Evolutionary conservation across 2,888 invertebrate species (phyloP).

Genomic region (Cataglyphis altisquamis): DNA sequence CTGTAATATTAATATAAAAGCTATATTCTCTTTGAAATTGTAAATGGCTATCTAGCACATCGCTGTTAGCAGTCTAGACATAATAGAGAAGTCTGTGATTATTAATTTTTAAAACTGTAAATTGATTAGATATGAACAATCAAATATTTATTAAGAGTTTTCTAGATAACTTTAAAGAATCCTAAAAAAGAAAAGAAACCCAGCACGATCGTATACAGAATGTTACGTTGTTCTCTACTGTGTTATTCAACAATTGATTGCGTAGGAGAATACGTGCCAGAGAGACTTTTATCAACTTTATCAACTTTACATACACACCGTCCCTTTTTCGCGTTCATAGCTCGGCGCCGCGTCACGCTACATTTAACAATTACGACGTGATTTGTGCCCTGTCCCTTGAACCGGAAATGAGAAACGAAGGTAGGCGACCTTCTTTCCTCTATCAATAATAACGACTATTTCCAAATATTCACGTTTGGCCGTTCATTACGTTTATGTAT

Average conservation of each 20-base stretch:
- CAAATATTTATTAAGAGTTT: not conserved
- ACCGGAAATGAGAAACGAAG: constrained; percentile 81
- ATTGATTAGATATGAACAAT: not conserved
- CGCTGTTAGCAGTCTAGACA: too few species aligned
- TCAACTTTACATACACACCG: constrained; percentile 72
- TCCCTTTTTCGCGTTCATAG: constrained; percentile 67
- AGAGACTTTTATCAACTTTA: constrained; percentile 75
- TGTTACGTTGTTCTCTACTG: not conserved
- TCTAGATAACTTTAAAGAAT: not conserved
- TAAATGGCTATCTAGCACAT: too few species aligned
- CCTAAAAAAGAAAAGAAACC: not conserved
- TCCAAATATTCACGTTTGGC: constrained; percentile 62
- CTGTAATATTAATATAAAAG: too few species aligned
- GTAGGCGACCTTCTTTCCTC: constrained; percentile 74
- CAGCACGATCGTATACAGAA: not conserved
- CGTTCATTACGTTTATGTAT: constrained; percentile 11
- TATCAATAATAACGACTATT: constrained; percentile 74
- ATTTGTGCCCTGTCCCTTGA: constrained; percentile 77
- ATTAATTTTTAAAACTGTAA: not conserved
- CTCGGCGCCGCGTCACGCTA: constrained; percentile 76
- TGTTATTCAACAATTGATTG: constrained; percentile 48
- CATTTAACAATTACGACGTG: constrained; percentile 80
- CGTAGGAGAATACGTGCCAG: constrained; percentile 27
- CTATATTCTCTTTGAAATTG: too few species aligned
- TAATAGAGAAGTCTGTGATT: too few species aligned